Evolutionary conservation across 1,140 invertebrate genomes (phyloP), one percentile per base, ranked within the genome.

Genomic region (Papilio polytes): DNA sequence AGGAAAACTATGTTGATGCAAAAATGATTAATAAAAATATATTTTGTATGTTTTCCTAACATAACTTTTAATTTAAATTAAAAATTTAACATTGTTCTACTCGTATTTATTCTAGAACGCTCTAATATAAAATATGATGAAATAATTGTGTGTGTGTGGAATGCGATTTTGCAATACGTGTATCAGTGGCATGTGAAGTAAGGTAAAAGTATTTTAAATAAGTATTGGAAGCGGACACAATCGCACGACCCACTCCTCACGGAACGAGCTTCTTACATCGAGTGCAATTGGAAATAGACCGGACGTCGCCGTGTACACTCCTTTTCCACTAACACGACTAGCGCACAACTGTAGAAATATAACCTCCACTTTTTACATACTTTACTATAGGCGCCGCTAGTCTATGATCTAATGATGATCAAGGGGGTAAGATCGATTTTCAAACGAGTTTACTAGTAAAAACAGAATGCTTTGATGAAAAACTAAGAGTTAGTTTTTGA

Each of bases 271-370:
- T 31, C 63, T 70, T 70, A 31, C 10, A 12, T 70, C 22, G 26
- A 70, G 63, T 70, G 63, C 63, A 70, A 70, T 70, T 70, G 63
- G 26, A 70, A 70, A 70, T 70, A 70, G 26, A 70, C 63, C 63
- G 63, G 26, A 70, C 63, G 26, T 56, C 18, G 53, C 53, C 9
- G n/a, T 56, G 6, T 20, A 20, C n/a, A 9, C 6, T 9, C 53
- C 6, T 56, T 20, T 56, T 56, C 53, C 53, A 56, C n/a, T 56
- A 56, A 10, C 53, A 18, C 18, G 53, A 20, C 53, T 20, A 56
- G n/a, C 53, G 7, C 18, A 56, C 7, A n/a, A 18, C 53, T 56
- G 15, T n/a, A n/a, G 6, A n/a, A 48, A 53, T 18, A 53, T 53
- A 13, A 53, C 4, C 51, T 18, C 15, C 15, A 6, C 51, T 53